phyloP scores from a whole-genome alignment of 2,888 invertebrate genomes.

The Polymixis flavicincta region DNA sequence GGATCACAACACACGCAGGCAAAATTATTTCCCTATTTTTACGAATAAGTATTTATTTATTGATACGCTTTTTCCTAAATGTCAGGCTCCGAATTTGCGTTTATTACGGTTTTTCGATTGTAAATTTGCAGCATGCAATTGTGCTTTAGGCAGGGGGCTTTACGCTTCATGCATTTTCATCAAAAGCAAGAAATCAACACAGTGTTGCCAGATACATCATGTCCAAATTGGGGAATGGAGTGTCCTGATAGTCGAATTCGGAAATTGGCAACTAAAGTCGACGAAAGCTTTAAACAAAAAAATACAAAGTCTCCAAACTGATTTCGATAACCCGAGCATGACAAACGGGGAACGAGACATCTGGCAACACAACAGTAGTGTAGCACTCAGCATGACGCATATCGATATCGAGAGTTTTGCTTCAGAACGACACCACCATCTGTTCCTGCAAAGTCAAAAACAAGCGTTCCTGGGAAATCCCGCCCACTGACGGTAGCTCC shows the following conservation, averaged over 20 bases:
- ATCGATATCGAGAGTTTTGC: slow-evolving; percentile 76
- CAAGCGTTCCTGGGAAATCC: slow-evolving; percentile 73
- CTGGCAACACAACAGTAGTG: slow-evolving; percentile 66
- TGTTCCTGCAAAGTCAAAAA: slow-evolving; percentile 79
- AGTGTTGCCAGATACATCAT: slow-evolving; percentile 64
- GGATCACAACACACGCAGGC: not conserved
- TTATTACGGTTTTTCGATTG: not conserved
- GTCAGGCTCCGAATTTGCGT: slow-evolving; percentile 11
- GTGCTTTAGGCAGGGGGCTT: slow-evolving; percentile 45
- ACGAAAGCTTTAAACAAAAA: not conserved
- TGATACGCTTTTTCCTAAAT: slow-evolving; percentile 6
- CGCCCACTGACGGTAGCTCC: slow-evolving; percentile 76
- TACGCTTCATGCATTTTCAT: slow-evolving; percentile 46
- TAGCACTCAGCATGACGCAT: slow-evolving; percentile 68
- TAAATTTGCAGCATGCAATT: slow-evolving; percentile 26
- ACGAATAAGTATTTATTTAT: too few relatives aligned
- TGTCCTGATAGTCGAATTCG: not conserved
- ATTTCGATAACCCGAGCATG: slow-evolving; percentile 37
- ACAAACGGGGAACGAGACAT: slow-evolving; percentile 36
- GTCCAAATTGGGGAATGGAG: slow-evolving; percentile 40
- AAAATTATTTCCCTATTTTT: too few relatives aligned
- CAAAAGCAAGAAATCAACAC: slow-evolving; percentile 25
- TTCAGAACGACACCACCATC: slow-evolving; percentile 82
- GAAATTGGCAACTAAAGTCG: not conserved
- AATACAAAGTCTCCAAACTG: not conserved